Conservation (phyloP, 2,113 vertebrate species). For the Picathartes gymnocephalus region DNA sequence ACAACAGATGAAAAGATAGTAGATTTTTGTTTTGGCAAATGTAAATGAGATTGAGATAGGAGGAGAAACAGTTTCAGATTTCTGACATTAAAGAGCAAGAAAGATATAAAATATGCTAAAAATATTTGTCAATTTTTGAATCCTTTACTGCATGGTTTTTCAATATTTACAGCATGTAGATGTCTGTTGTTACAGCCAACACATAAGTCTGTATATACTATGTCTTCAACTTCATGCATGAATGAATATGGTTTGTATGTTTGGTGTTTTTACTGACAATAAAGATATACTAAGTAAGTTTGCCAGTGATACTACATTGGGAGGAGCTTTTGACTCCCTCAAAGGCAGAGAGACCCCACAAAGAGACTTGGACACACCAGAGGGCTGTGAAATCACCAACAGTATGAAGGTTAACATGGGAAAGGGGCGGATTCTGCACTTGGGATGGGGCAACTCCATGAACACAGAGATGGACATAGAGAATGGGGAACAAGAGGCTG, state of each 20-base stretch:
- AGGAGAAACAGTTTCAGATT: not conserved
- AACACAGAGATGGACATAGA: fast-evolving
- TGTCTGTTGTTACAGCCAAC: not conserved
- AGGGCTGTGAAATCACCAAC: not conserved
- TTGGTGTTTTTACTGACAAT: not conserved
- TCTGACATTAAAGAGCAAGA: not conserved
- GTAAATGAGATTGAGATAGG: not conserved
- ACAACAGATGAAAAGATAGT: not conserved
- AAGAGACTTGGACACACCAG: not conserved
- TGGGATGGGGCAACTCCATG: not conserved
- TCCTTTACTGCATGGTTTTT: not conserved
- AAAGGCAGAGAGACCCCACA: not conserved
- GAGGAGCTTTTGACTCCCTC: not conserved
- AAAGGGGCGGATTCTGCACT: not conserved
- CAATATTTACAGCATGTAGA: not conserved
- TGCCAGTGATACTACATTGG: not conserved
- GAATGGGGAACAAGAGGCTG: not conserved
- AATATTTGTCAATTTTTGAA: not conserved
- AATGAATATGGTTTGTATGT: not conserved
- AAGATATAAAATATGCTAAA: not conserved
- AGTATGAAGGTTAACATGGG: fast-evolving
- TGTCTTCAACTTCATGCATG: not conserved
- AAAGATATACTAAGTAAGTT: not conserved
- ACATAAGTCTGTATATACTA: not conserved
- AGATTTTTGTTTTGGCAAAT: not conserved